Evolutionary conservation across 1,140 invertebrate genomes (phyloP).

Genomic region (Caenorhabditis tropicalis): DNA sequence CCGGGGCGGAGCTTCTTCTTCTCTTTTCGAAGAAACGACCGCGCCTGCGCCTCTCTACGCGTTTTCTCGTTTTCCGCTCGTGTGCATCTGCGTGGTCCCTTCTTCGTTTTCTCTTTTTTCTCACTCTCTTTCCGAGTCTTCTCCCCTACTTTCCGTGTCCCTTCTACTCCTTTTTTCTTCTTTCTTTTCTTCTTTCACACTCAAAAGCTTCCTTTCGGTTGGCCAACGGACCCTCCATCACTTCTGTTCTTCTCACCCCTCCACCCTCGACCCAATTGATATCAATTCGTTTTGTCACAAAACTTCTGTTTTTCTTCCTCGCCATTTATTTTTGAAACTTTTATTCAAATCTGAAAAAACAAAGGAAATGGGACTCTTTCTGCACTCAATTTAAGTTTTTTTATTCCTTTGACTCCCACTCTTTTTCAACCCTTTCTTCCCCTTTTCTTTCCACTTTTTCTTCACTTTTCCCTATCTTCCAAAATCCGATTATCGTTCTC

Average conservation of each 20-base stretch:
- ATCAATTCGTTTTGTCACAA: conserved; percentile 11
- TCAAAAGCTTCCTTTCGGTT: background rate
- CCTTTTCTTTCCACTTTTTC: background rate
- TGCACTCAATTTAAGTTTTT: background rate
- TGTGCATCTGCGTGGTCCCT: conserved; percentile 33
- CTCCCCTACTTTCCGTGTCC: background rate
- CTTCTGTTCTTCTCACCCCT: conserved; percentile 42
- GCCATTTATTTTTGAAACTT: background rate
- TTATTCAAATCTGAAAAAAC: background rate
- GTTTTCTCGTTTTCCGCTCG: conserved; percentile 16
- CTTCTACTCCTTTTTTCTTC: background rate
- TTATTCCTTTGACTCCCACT: conserved; percentile 14
- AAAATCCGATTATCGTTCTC: conserved; percentile 8
- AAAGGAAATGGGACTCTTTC: background rate
- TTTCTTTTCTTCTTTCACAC: background rate
- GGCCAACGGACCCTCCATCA: conserved; percentile 27
- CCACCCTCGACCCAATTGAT: too few species aligned
- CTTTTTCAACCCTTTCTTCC: background rate
- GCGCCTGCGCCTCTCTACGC: background rate
- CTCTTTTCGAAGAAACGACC: background rate
- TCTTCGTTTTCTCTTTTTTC: background rate
- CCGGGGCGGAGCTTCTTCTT: conserved; percentile 22
- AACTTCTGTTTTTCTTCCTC: background rate
- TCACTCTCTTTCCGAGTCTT: conserved; percentile 1
- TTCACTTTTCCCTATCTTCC: background rate